A percentile compares a stretch with the other conserved stretches of the same genome.
These are phyloP conservation scores for Smittia sp. DNA, from an alignment of 2,888 invertebrate species.

Conservation along the genomic window DNA sequence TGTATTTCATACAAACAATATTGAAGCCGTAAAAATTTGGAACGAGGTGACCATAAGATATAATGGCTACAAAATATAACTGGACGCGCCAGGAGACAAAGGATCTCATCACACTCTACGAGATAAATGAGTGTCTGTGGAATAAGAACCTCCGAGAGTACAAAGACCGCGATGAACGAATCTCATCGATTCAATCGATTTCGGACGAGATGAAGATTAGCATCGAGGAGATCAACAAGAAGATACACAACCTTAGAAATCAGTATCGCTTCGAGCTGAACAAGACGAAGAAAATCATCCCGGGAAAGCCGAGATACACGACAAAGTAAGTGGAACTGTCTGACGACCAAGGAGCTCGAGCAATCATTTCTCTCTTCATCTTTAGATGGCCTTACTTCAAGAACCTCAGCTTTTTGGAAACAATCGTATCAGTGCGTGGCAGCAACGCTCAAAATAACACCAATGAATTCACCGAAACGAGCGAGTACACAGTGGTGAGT, in stretches of 20 bases:
- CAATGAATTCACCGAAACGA: conserved; percentile 12
- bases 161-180: conserved; percentile 43
- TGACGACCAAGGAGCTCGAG: too few relatives aligned
- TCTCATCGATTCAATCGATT: conserved; percentile 21
- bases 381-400: conserved; percentile 52
- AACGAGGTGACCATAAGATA: too few relatives aligned
- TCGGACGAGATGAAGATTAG: conserved; percentile 33
- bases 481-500: conserved; percentile 33
- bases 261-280: conserved; percentile 53
- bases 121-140: conserved; percentile 51
- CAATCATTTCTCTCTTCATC: neutral
- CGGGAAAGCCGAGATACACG: conserved; percentile 30
- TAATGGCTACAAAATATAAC: conserved; percentile 29
- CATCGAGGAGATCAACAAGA: conserved; percentile 42
- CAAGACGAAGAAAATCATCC: conserved; percentile 44
- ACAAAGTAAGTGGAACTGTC: neutral
- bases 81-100: conserved; percentile 51
- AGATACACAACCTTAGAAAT: conserved; percentile 52
- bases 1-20: neutral
- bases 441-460: neutral
- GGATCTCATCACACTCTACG: conserved; percentile 49
- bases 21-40: neutral
- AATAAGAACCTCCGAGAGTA: conserved; percentile 50
- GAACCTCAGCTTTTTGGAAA: conserved; percentile 47
- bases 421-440: conserved; percentile 31